Conservation (phyloP, 2,888 invertebrate species). For the Aquatica leii region DNA sequence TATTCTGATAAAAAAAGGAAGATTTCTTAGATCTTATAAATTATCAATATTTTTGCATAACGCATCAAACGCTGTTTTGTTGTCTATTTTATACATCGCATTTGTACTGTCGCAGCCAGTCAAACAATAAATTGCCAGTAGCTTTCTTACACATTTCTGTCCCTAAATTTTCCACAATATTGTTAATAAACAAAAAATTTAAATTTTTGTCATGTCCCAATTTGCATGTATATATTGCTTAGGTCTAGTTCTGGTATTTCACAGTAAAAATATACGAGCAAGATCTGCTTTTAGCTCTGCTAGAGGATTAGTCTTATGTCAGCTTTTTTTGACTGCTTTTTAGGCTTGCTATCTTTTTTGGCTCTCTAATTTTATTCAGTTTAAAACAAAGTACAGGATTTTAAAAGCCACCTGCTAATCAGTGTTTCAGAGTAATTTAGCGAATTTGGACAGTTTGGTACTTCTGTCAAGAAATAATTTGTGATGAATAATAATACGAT, state of each 20-base stretch:
- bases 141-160: too few relatives aligned
- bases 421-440: background rate
- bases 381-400: background rate
- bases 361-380: background rate
- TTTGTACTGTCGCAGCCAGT: background rate
- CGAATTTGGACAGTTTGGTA: background rate
- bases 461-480: background rate
- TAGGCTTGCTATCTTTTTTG: background rate
- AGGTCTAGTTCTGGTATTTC: background rate
- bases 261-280: background rate
- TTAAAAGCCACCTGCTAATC: background rate
- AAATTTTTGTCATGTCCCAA: background rate
- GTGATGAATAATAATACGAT: background rate
- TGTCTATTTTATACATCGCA: too few relatives aligned
- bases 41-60: background rate
- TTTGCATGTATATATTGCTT: background rate
- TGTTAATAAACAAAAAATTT: background rate
- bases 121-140: background rate
- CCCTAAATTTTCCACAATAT: background rate
- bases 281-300: background rate
- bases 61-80: background rate
- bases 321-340: background rate
- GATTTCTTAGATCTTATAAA: background rate
- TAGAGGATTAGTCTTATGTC: background rate
- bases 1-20: background rate